Evolutionary conservation across 2,888 invertebrate species (phyloP).

Genomic region (Dryocosmus kuriphilus): DNA sequence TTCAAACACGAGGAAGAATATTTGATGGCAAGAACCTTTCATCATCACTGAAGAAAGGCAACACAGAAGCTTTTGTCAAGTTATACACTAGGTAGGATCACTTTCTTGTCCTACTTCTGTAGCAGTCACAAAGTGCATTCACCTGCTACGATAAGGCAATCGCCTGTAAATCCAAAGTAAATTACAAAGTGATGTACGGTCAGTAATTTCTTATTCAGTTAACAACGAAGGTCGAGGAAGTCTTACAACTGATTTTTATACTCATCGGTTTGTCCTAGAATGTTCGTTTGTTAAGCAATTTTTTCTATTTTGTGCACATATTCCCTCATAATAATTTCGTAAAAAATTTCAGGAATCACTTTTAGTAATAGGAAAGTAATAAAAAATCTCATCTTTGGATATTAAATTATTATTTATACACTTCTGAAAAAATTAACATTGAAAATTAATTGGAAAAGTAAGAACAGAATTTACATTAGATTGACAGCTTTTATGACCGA

Average conservation of each 20-base stretch:
- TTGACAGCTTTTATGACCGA: too few species aligned
- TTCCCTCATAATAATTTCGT: too few species aligned
- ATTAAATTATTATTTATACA: too few species aligned
- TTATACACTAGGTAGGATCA: constrained; percentile 49
- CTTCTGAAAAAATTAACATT: not conserved
- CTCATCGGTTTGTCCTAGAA: not conserved
- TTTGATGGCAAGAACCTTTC: too few species aligned
- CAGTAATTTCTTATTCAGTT: constrained; percentile 11
- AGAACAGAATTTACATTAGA: too few species aligned
- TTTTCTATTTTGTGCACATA: not conserved
- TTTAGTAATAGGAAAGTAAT: too few species aligned
- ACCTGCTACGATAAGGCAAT: constrained; percentile 59
- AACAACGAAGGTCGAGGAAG: constrained; percentile 21
- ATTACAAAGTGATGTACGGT: constrained; percentile 15
- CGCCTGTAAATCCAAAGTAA: constrained; percentile 25
- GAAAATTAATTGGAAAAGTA: too few species aligned
- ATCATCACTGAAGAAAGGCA: not conserved
- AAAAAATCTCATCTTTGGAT: too few species aligned
- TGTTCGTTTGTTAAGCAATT: not conserved
- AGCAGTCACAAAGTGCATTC: constrained; percentile 61
- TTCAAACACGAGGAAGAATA: too few species aligned
- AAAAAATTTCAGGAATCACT: too few species aligned
- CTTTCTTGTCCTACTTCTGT: constrained; percentile 65
- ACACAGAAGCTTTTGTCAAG: not conserved
- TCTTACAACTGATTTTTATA: constrained; percentile 14